These are phyloP conservation scores for Syngnathus rostellatus DNA, from an alignment of 2,797 vertebrate genomes.

Conservation along the genomic window DNA sequence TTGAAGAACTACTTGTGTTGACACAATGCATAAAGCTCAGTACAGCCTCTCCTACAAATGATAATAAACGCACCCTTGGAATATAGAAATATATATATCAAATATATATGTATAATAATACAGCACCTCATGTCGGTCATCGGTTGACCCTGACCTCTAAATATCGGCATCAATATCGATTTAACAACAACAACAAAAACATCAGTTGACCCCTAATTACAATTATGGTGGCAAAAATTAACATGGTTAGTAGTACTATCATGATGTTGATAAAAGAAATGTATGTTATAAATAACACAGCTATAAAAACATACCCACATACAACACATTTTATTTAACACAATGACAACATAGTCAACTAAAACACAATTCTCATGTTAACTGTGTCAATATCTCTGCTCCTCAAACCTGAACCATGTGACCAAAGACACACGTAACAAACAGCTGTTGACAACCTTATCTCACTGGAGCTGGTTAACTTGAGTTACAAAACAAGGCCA, in stretches of 20 bases:
- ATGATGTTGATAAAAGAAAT: too few species aligned
- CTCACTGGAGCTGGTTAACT: slow-evolving; percentile 16
- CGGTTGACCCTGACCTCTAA: too few species aligned
- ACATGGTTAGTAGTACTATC: too few species aligned
- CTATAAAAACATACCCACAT: background rate
- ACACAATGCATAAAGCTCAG: background rate
- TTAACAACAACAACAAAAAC: too few species aligned
- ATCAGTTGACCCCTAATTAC: too few species aligned
- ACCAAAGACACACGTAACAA: background rate
- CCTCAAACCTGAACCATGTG: background rate
- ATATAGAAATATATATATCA: too few species aligned
- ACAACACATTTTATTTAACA: background rate
- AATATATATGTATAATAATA: too few species aligned
- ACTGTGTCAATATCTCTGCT: background rate
- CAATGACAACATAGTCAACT: background rate
- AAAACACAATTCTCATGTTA: background rate
- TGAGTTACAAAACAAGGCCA: slow-evolving; percentile 26
- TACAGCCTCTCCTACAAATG: background rate
- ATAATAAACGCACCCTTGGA: background rate
- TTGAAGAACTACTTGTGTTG: background rate
- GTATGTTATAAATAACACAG: too few species aligned
- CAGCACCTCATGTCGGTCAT: too few species aligned
- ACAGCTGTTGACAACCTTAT: slow-evolving; percentile 21
- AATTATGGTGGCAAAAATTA: too few species aligned
- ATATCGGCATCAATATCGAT: too few species aligned